These are phyloP conservation scores for Manacus vitellinus DNA, from an alignment of 2,113 vertebrate species.

Conservation along the genomic window DNA sequence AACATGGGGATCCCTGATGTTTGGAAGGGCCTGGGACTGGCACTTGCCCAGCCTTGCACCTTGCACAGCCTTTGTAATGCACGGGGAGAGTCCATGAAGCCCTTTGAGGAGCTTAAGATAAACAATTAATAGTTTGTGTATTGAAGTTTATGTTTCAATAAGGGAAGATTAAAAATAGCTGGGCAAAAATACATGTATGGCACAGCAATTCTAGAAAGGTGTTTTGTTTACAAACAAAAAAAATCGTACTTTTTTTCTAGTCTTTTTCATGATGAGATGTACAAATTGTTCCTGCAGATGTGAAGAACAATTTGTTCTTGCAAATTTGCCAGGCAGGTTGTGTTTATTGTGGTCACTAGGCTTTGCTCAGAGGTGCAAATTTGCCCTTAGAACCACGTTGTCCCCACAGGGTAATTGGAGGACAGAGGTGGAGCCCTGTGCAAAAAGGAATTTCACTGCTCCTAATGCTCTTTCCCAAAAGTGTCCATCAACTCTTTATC, in stretches of 20 bases:
- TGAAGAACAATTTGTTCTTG: not conserved
- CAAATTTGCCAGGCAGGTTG: not conserved
- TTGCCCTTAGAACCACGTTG: not conserved
- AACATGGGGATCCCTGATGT: not conserved
- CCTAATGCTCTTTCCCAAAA: not conserved
- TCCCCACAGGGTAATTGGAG: not conserved
- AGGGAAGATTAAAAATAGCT: not conserved
- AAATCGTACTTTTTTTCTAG: rapidly evolving
- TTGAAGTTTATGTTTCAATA: not conserved
- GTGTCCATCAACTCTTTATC: not conserved
- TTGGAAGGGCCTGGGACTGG: not conserved
- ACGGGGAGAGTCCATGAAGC: not conserved
- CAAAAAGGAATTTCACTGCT: not conserved
- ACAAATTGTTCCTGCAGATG: not conserved
- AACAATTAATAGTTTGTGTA: not conserved
- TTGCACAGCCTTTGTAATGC: not conserved
- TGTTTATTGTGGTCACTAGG: not conserved
- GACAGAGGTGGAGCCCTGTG: no score
- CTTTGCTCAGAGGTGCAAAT: not conserved
- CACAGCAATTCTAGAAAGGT: not conserved
- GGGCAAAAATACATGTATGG: rapidly evolving
- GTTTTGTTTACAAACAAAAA: not conserved
- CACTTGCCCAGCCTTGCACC: not conserved
- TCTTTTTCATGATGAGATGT: not conserved
- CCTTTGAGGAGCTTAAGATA: not conserved